Conservation (phyloP, 2,113 vertebrate genomes). For the Lophotis ruficrista region DNA sequence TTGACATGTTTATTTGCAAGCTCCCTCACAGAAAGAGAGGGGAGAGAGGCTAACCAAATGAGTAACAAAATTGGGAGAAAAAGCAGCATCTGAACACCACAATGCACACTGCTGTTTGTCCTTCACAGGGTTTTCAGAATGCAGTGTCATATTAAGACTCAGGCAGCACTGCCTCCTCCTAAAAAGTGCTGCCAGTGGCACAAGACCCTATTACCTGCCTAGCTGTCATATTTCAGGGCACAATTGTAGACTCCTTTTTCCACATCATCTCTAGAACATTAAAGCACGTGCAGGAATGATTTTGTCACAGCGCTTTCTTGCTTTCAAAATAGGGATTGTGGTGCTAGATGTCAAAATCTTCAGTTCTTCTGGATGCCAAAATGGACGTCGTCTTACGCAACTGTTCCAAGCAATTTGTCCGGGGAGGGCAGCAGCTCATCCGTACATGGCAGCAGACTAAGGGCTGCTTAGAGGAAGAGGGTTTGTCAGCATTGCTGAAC, state of each 20-base stretch:
- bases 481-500: not conserved
- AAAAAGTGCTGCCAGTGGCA: not conserved
- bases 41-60: not conserved
- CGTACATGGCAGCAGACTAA: not conserved
- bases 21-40: not conserved
- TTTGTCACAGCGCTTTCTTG: not conserved
- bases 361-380: not conserved
- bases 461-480: not conserved
- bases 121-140: not conserved
- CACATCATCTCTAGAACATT: rapidly evolving
- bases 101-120: not conserved
- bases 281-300: not conserved
- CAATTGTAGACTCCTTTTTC: not conserved
- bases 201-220: not conserved
- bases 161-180: not conserved
- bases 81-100: not conserved
- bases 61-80: not conserved
- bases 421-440: not conserved
- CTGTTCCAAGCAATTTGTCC: not conserved
- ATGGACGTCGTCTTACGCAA: rapidly evolving
- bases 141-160: not conserved
- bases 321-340: not conserved
- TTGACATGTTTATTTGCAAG: not conserved
- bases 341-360: not conserved
- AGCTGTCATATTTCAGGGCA: not conserved